These are phyloP conservation scores for Orussus abietinus DNA, from an alignment of 1,140 invertebrate species.

Conservation along the genomic window DNA sequence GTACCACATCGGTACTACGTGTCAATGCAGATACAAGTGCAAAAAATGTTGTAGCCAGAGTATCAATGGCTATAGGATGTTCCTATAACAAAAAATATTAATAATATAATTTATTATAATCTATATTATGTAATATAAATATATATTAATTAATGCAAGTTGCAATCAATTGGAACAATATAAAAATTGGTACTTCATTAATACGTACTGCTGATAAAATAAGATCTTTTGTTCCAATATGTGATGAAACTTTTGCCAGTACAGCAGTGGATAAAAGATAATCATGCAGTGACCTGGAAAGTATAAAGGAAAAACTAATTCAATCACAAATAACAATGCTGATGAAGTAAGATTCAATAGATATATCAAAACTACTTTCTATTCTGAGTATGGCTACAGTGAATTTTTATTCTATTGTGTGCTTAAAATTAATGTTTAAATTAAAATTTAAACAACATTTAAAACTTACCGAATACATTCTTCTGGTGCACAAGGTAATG, in stretches of 20 bases:
- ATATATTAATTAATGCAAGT: no score
- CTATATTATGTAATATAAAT: no score
- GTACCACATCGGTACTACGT: constrained; percentile 32
- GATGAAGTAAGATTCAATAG: no score
- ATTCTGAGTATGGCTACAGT: no score
- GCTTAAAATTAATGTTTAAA: constrained; percentile 3
- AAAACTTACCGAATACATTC: constrained; percentile 60
- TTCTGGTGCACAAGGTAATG: constrained; percentile 69
- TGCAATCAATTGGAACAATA: no score
- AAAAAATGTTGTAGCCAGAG: constrained; percentile 71
- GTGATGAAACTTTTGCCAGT: constrained; percentile 64
- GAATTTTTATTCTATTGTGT: constrained; percentile 13
- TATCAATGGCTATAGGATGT: constrained; percentile 66
- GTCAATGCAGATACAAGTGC: constrained; percentile 80
- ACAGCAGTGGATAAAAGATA: constrained; percentile 65
- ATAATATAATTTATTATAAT: constrained; percentile 16
- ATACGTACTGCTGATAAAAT: constrained; percentile 69
- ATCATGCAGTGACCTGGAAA: constrained; percentile 58
- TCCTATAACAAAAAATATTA: constrained; percentile 58
- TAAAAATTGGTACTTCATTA: constrained; percentile 18
- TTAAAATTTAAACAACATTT: not conserved
- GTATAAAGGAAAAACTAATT: constrained; percentile 18
- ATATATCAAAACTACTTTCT: no score
- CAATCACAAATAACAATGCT: no score
- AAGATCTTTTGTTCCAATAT: constrained; percentile 79